Conservation (phyloP, 23 tunicate genomes). For the Phallusia fumigata region DNA sequence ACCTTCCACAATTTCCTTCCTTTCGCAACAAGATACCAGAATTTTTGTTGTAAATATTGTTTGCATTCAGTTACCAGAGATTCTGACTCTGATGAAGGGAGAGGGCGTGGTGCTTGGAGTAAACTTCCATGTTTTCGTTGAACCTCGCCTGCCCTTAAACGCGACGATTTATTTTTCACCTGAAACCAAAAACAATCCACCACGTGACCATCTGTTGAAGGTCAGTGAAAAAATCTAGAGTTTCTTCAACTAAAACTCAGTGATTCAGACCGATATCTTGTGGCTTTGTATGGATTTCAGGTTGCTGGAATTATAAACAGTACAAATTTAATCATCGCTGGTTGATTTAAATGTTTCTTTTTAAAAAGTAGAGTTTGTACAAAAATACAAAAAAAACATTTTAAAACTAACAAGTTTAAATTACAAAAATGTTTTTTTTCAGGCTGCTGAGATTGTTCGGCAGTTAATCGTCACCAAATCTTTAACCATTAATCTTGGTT, state of each 20-base stretch:
- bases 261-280: too few species aligned
- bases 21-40: too few species aligned
- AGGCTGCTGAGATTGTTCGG: not conserved
- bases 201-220: slow-evolving; percentile 5
- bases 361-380: too few species aligned
- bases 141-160: slow-evolving; percentile 26
- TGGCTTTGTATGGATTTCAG: too few species aligned
- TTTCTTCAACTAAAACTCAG: not conserved
- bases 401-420: too few species aligned
- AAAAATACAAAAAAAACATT: too few species aligned
- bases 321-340: too few species aligned
- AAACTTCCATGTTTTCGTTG: slow-evolving; percentile 37
- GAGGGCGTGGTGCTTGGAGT: not conserved
- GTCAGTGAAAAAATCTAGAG: not conserved
- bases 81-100: not conserved
- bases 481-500: not conserved
- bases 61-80: not conserved
- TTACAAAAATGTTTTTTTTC: not conserved
- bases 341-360: too few species aligned
- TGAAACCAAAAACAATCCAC: not conserved
- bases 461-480: not conserved
- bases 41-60: too few species aligned
- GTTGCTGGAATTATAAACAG: too few species aligned
- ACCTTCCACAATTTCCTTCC: too few species aligned
- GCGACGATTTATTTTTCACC: slow-evolving; percentile 15